These are phyloP conservation scores for Nyleta sp. DNA, from an alignment of 2,888 invertebrate genomes.

Conservation along the genomic window DNA sequence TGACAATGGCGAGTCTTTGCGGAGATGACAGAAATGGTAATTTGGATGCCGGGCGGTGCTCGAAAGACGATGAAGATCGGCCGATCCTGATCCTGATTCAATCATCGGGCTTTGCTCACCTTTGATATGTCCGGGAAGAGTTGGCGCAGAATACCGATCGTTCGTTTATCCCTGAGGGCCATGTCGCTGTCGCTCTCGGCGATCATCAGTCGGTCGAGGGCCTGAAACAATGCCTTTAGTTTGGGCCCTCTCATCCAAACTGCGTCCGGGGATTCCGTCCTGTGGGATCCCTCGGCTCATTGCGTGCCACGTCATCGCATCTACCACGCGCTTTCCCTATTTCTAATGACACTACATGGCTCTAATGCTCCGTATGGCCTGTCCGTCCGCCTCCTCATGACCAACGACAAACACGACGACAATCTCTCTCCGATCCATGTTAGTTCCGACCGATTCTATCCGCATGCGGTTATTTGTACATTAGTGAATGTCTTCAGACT, in stretches of 20 bases:
- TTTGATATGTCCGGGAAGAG: conserved; percentile 89
- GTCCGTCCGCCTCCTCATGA: conserved; percentile 1
- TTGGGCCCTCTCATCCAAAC: conserved; percentile 64
- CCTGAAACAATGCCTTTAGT: conserved; percentile 82
- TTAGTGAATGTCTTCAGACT: background rate
- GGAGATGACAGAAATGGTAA: conserved; percentile 14
- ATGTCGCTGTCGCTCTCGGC: conserved; percentile 86
- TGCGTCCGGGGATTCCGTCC: conserved; percentile 42
- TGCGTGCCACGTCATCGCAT: too few relatives aligned
- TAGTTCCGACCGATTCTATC: conserved; percentile 2
- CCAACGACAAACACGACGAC: background rate
- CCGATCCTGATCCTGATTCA: conserved; percentile 58
- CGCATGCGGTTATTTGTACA: conserved; percentile 21
- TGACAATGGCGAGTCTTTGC: conserved; percentile 35
- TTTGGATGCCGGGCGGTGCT: conserved; percentile 14
- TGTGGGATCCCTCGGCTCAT: conserved; percentile 35
- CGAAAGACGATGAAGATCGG: conserved; percentile 48
- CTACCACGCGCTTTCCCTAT: background rate
- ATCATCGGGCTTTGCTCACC: conserved; percentile 83
- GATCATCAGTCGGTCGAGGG: conserved; percentile 87
- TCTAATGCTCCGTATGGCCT: conserved; percentile 10
- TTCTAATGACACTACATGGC: conserved; percentile 24
- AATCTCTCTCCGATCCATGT: background rate
- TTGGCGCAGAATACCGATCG: conserved; percentile 89
- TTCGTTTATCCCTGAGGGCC: conserved; percentile 89